These are phyloP conservation scores for Phasia obesa DNA, from an alignment of 2,888 invertebrate species.

Conservation along the genomic window DNA sequence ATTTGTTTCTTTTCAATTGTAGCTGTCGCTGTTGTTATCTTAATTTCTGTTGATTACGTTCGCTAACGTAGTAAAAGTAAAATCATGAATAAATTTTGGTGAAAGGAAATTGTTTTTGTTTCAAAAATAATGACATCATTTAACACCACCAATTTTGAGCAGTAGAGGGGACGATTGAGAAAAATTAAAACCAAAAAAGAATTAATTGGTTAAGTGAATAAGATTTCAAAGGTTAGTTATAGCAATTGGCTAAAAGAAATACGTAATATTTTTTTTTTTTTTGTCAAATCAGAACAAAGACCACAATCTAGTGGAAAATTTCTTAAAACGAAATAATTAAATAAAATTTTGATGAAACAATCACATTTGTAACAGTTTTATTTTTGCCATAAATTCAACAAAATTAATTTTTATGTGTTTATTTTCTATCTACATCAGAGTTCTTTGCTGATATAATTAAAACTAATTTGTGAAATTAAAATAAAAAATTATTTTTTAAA, in stretches of 20 bases:
- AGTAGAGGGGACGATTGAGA: too few relatives aligned
- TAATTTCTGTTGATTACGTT: conserved; percentile 12
- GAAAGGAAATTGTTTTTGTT: too few relatives aligned
- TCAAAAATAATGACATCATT: conserved; percentile 26
- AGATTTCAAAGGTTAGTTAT: conserved; percentile 51
- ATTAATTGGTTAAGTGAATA: not conserved
- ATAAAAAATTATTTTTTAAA: not conserved
- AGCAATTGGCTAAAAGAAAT: conserved; percentile 8
- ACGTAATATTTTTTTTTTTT: not conserved
- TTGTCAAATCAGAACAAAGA: conserved; percentile 4
- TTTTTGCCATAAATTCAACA: not conserved
- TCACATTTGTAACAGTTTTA: not conserved
- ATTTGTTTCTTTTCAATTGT: conserved; percentile 7
- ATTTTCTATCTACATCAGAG: not conserved
- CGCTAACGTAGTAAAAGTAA: conserved; percentile 28
- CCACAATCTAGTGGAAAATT: not conserved
- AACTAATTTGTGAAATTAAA: conserved; percentile 7
- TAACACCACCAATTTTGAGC: not conserved
- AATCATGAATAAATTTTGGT: not conserved
- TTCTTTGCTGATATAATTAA: conserved; percentile 19
- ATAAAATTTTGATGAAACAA: conserved; percentile 23
- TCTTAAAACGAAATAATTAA: not conserved
- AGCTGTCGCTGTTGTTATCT: not conserved
- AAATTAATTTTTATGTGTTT: not conserved
- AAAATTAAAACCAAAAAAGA: not conserved